Percentiles rank a stretch among this genome's conserved stretches.
These are phyloP conservation scores for Oreotrochilus melanogaster DNA, from an alignment of 2,113 vertebrate species.

Conservation along the genomic window DNA sequence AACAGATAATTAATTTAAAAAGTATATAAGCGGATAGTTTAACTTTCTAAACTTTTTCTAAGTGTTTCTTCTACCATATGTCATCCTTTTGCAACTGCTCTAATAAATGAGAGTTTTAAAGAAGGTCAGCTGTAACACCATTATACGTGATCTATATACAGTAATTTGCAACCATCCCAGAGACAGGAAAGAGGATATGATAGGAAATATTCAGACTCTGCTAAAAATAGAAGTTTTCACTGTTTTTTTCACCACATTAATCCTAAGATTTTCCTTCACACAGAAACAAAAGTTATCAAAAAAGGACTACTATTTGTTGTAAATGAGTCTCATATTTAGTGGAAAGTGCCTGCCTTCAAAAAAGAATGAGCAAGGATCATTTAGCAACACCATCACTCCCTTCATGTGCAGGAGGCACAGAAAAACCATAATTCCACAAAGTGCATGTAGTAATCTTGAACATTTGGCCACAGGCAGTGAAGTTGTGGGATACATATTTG, in stretches of 20 bases:
- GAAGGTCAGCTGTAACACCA: background rate
- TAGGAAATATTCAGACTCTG: background rate
- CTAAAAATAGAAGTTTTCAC: background rate
- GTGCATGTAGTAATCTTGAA: fast-evolving
- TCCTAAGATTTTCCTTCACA: background rate
- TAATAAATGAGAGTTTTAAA: background rate
- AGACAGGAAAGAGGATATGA: background rate
- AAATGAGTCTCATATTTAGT: background rate
- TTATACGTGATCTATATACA: background rate
- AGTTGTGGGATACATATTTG: background rate
- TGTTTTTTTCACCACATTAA: background rate
- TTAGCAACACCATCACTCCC: background rate
- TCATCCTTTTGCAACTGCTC: background rate
- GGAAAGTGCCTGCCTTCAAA: background rate
- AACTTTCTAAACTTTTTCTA: background rate
- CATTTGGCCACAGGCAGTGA: fast-evolving
- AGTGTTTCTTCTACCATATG: background rate
- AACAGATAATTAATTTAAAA: background rate
- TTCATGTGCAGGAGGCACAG: background rate
- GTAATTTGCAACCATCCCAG: background rate
- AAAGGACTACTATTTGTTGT: background rate
- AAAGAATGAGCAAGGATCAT: background rate
- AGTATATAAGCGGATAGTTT: background rate
- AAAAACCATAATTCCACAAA: background rate
- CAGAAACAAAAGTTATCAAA: background rate